Percentiles rank a stretch among this genome's conserved stretches.
Evolutionary conservation across 92 coral and sea anemone genomes (phyloP).

Genomic region (Bergia sp.): DNA sequence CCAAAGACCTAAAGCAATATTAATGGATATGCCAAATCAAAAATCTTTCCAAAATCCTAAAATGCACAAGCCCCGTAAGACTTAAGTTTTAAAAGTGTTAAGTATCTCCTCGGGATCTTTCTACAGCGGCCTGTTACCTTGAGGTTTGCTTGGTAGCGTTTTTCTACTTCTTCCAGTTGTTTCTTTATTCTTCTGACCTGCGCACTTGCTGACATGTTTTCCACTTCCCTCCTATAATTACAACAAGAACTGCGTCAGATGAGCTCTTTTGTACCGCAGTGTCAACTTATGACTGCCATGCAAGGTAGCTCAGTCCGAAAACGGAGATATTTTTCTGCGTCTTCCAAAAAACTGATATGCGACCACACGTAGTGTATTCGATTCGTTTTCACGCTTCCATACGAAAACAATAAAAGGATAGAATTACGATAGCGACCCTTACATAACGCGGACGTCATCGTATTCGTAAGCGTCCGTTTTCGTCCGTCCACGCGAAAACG

Average conservation of each 20-base stretch:
- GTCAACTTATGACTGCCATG: no score
- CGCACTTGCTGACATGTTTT: constrained; percentile 77
- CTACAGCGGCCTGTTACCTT: constrained; percentile 56
- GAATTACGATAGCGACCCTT: no score
- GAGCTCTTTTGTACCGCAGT: background rate
- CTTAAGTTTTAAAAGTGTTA: background rate
- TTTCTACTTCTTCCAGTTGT: constrained; percentile 77
- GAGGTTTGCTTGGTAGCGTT: constrained; percentile 62
- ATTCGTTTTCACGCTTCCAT: no score
- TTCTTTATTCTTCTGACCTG: constrained; percentile 82
- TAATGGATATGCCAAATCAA: background rate
- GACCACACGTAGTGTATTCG: no score
- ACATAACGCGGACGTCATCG: no score
- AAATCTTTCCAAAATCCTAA: background rate
- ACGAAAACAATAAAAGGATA: no score
- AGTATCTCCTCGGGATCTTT: background rate
- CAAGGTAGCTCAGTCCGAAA: no score
- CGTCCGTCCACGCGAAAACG: no score
- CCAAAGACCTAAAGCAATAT: background rate
- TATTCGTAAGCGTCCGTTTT: no score
- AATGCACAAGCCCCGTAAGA: background rate
- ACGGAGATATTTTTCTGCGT: no score
- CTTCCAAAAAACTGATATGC: no score
- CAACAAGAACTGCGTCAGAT: background rate
- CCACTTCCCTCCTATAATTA: constrained; percentile 73